Percentiles rank a stretch among this genome's conserved stretches.
These are phyloP conservation scores for Condylura cristata DNA, from an alignment of 2,113 vertebrate species.

Conservation along the genomic window DNA sequence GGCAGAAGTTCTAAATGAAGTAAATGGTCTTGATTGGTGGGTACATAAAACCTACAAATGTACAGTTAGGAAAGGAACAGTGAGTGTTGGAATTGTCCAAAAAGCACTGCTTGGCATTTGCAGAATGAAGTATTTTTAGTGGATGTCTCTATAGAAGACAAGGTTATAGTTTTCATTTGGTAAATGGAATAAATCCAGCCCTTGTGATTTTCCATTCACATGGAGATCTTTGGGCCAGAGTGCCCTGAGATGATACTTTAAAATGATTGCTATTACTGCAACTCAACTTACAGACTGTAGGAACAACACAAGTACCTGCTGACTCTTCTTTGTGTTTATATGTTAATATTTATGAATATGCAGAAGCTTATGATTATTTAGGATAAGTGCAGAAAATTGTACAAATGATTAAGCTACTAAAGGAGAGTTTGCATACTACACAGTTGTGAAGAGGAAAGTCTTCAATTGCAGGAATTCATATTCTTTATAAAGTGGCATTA, in stretches of 20 bases:
- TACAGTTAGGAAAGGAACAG: slow-evolving; percentile 48
- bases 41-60: slow-evolving; percentile 67
- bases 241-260: not conserved
- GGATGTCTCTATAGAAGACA: not conserved
- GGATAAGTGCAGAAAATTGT: not conserved
- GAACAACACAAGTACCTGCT: not conserved
- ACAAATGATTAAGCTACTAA: not conserved
- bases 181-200: slow-evolving; percentile 54
- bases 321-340: not conserved
- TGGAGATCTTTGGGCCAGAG: slow-evolving; percentile 3
- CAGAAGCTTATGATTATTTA: not conserved
- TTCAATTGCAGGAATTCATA: not conserved
- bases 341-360: not conserved
- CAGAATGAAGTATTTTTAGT: slow-evolving; percentile 61
- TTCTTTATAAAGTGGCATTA: not conserved
- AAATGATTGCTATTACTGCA: not conserved
- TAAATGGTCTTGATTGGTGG: slow-evolving; percentile 66
- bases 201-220: slow-evolving; percentile 55
- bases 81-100: slow-evolving; percentile 10
- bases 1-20: slow-evolving; percentile 66
- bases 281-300: not conserved
- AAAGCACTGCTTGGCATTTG: slow-evolving; percentile 44
- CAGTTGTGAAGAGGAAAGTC: not conserved
- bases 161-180: slow-evolving; percentile 48
- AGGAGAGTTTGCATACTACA: not conserved